phyloP scores from a whole-genome alignment of 2,797 vertebrate genomes.

The Lophotriccus pileatus region DNA sequence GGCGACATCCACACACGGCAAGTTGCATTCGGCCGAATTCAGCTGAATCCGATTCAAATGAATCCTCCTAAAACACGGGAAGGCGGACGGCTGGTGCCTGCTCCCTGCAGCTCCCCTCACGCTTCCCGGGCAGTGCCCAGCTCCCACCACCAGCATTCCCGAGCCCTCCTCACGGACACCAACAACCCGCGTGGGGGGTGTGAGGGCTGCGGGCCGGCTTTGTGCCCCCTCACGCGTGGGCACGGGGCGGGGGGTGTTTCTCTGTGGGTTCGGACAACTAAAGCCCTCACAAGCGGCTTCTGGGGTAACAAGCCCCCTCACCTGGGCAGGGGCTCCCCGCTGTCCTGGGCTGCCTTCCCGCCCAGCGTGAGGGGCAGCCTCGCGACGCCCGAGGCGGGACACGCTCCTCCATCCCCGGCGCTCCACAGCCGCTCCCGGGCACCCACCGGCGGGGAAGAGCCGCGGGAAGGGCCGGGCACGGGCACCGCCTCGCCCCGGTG shows the following conservation, averaged over 20 bases:
- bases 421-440: background rate
- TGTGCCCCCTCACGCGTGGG: background rate
- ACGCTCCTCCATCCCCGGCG: background rate
- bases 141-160: background rate
- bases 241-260: too few species aligned
- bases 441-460: background rate
- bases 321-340: background rate
- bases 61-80: rapidly evolving
- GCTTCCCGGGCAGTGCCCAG: background rate
- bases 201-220: background rate
- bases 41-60: background rate
- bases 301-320: background rate
- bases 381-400: background rate
- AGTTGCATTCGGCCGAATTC: rapidly evolving
- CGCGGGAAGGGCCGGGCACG: too few species aligned
- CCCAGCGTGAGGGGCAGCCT: background rate
- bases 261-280: background rate
- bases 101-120: background rate
- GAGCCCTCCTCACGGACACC: background rate
- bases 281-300: rapidly evolving
- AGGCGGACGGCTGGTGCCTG: rapidly evolving
- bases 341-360: background rate
- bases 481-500: background rate
- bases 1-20: rapidly evolving
- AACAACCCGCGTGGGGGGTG: rapidly evolving